These are phyloP conservation scores for Phengaris arion DNA, from an alignment of 2,888 invertebrate species.

Conservation along the genomic window DNA sequence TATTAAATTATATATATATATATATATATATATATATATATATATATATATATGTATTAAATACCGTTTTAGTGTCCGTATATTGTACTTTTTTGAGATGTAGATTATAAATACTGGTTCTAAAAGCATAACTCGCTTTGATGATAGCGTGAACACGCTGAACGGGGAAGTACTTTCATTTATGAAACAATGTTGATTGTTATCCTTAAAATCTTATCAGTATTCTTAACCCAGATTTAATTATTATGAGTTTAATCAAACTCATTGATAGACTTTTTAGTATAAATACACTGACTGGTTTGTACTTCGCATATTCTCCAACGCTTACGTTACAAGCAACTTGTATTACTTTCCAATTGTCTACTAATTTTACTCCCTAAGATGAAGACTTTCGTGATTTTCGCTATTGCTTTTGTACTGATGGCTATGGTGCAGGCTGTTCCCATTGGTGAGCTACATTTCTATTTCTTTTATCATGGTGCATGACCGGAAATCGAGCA, in stretches of 20 bases:
- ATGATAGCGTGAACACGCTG: background rate
- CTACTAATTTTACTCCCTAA: background rate
- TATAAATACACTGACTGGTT: background rate
- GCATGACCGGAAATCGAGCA: too few species aligned
- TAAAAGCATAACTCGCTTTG: too few species aligned
- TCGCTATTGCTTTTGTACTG: background rate
- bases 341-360: background rate
- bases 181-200: background rate
- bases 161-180: background rate
- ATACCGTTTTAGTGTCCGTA: too few species aligned
- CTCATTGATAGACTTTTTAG: constrained; percentile 8
- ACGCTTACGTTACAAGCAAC: background rate
- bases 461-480: too few species aligned
- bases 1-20: too few species aligned
- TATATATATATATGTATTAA: too few species aligned
- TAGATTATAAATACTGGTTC: too few species aligned
- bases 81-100: too few species aligned
- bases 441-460: constrained; percentile 5
- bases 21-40: too few species aligned
- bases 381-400: constrained; percentile 18
- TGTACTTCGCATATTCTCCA: background rate
- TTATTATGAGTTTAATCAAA: background rate
- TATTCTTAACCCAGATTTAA: background rate
- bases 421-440: background rate
- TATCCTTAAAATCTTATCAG: background rate